Percentiles rank a stretch among this genome's conserved stretches.
Evolutionary conservation across 2,888 invertebrate genomes (phyloP).

Genomic region (Drosophila basisetae): DNA sequence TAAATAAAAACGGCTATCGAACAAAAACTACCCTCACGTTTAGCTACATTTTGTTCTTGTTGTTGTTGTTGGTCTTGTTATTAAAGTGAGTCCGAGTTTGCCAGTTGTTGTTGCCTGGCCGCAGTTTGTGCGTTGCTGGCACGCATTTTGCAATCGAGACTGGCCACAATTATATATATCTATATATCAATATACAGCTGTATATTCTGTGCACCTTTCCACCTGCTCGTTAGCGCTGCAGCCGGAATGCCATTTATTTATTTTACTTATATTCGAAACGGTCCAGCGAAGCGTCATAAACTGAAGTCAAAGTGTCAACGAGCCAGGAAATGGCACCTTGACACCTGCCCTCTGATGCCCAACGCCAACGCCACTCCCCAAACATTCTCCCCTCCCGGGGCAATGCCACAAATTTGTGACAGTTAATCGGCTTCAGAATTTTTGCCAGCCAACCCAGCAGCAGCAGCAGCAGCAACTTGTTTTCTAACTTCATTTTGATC

Average conservation of each 20-base stretch:
- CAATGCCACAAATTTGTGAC: constrained; percentile 30
- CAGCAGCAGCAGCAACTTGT: constrained; percentile 6
- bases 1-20: constrained; percentile 19
- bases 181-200: constrained; percentile 3
- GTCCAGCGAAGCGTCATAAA: constrained; percentile 1
- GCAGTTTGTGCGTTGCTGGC: constrained; percentile 61
- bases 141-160: constrained; percentile 71
- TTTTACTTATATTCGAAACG: not conserved
- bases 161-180: constrained; percentile 62
- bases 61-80: constrained; percentile 39
- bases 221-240: constrained; percentile 65
- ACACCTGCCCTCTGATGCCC: constrained; percentile 35
- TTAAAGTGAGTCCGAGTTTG: constrained; percentile 61
- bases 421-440: constrained; percentile 34
- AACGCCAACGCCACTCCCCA: not conserved
- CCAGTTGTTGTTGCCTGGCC: constrained; percentile 34
- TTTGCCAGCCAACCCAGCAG: not conserved
- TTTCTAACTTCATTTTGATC: constrained; percentile 57
- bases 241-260: constrained; percentile 2
- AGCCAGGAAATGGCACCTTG: constrained; percentile 45
- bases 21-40: constrained; percentile 65
- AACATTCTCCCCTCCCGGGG: not conserved
- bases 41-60: constrained; percentile 33
- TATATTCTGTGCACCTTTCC: constrained; percentile 31
- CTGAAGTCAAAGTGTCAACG: constrained; percentile 49